Percentiles rank a stretch among this genome's conserved stretches.
Evolutionary conservation across 2,888 invertebrate species (phyloP).

Genomic region (Adela reaumurella): DNA sequence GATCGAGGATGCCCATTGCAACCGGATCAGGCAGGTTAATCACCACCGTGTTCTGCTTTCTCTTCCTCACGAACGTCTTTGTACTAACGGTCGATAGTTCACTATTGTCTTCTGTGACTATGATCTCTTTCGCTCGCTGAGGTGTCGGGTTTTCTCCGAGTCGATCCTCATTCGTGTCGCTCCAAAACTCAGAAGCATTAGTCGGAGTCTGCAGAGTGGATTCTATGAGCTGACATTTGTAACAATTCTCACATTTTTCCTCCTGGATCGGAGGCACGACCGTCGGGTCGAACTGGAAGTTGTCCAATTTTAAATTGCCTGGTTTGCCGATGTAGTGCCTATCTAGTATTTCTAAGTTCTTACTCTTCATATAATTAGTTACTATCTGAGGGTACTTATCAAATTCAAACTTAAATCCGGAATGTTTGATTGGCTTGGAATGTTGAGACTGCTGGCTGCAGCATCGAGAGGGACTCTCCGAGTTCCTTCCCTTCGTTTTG

Average conservation of each 20-base stretch:
- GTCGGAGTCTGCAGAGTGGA: constrained; percentile 70
- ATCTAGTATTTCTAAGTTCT: constrained; percentile 63
- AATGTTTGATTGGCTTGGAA: constrained; percentile 62
- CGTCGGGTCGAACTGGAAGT: constrained; percentile 49
- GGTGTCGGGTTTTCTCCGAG: constrained; percentile 25
- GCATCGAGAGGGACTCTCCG: constrained; percentile 39
- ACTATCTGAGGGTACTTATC: constrained; percentile 72
- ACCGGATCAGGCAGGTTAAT: constrained; percentile 22
- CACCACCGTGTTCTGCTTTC: constrained; percentile 41
- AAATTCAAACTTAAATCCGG: constrained; percentile 71
- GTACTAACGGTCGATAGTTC: constrained; percentile 23
- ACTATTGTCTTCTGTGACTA: constrained; percentile 19
- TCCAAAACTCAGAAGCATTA: constrained; percentile 69
- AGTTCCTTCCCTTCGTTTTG: constrained; percentile 12
- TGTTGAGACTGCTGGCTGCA: constrained; percentile 52
- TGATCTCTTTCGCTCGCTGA: constrained; percentile 34
- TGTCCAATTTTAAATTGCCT: constrained; percentile 50
- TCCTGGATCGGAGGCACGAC: constrained; percentile 42
- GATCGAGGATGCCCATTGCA: constrained; percentile 9
- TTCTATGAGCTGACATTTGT: constrained; percentile 49
- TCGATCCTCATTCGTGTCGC: constrained; percentile 37
- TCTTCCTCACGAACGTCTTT: constrained; percentile 39
- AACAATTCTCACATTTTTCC: constrained; percentile 52
- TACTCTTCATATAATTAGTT: constrained; percentile 72
- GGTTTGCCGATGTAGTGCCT: constrained; percentile 57